A percentile compares a stretch with the other conserved stretches of the same genome.
Evolutionary conservation across 2,113 vertebrate genomes (phyloP).

Genomic region (Melanerpes formicivorus): DNA sequence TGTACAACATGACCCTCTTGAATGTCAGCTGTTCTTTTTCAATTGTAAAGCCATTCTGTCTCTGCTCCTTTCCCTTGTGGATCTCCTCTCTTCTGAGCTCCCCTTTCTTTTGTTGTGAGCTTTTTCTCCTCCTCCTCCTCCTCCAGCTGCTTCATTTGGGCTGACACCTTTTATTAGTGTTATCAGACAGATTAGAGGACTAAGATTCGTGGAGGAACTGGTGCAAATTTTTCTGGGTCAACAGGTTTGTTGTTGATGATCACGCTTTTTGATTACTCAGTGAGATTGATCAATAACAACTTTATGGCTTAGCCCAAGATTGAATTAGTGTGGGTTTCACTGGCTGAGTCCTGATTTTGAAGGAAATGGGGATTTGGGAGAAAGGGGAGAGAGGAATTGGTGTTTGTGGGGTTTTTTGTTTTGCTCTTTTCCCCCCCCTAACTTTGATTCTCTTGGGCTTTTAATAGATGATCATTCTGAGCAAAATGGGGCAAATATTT

Average conservation of each 20-base stretch:
- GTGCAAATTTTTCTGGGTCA: slow-evolving; percentile 88
- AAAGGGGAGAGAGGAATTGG: background rate
- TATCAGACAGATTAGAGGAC: slow-evolving; percentile 76
- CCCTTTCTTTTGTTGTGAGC: slow-evolving; percentile 33
- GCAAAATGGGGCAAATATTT: fast-evolving
- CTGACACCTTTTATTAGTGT: slow-evolving; percentile 84
- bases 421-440: background rate
- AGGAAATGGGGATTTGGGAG: background rate
- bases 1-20: background rate
- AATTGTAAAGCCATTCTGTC: background rate
- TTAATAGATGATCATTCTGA: background rate
- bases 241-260: slow-evolving; percentile 81
- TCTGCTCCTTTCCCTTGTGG: background rate
- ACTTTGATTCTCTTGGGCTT: background rate
- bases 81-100: slow-evolving; percentile 19
- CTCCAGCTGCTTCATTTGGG: slow-evolving; percentile 55
- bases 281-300: slow-evolving; percentile 80
- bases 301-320: background rate
- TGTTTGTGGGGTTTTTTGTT: background rate
- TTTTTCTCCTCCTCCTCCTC: slow-evolving; percentile 16
- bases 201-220: slow-evolving; percentile 75
- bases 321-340: slow-evolving; percentile 1
- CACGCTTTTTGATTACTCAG: slow-evolving; percentile 85
- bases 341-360: background rate
- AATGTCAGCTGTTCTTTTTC: background rate